Base-by-base conservation (phyloP, 2,888 invertebrate species). In the Lochmaea crataegi region DNA sequence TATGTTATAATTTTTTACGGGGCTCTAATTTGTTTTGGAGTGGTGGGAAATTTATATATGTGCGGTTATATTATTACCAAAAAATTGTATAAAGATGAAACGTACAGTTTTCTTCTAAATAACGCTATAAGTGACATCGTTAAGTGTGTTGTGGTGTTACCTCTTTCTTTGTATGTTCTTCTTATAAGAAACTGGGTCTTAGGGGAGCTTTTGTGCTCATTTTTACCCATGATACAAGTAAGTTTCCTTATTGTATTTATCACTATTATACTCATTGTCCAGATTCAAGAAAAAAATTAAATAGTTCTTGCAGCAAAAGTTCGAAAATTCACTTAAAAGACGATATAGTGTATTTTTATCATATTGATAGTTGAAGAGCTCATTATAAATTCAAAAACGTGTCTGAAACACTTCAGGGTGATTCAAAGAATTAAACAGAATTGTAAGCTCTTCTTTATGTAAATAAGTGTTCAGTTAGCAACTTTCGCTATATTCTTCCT, bases 141-240 rank as follows among this genome's bases (percentile, higher is more conserved):
- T 56, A 92, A 93, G 85, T 91, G 92, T 81, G 85, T 90, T 18
- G 83, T 91, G 72, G 92, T 92, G n/a, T 82, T 93, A 79, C 94
- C 94, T 14, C 88, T 93, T 9, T 90, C 93, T 0, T 83, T 93
- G 76, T 90, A 91, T 79, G 92, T 93, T 65, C 87, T 93, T 80
- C 86, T 93, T 53, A 87, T 93, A 73, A 91, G 92, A 82, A 93
- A 93, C 83, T 93, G 93, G 93, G 88, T 93, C 74, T 91, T 93
- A 79, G 93, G 93, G 9, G 90, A 91, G 79, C 90, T 93, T 78
- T 84, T 93, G 75, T 94, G 94, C 85, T 92, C 90, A 83, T 91
- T 92, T 82, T 83, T 93, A 77, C 93, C 94, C 0, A 92, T 94
- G 91, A 83, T 93, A 79, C 94, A 93, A 89, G 92, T 92, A 82